Evolutionary conservation across 1,140 invertebrate species (phyloP).

Genomic region (Heliconius eleuchia): DNA sequence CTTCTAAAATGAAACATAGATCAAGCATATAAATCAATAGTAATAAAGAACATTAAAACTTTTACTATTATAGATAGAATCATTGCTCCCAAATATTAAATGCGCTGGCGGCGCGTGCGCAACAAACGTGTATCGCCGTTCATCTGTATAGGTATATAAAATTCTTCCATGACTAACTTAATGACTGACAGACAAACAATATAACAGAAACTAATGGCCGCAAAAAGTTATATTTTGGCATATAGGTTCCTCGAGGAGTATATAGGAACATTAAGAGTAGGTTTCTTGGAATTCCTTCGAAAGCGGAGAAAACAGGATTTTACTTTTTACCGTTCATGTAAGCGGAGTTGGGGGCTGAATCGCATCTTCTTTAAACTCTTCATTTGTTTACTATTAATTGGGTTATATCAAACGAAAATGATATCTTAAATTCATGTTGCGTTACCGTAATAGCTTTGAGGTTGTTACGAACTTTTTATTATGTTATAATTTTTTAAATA

Average conservation of each 20-base stretch:
- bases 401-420: slow-evolving; percentile 55
- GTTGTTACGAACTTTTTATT: slow-evolving; percentile 40
- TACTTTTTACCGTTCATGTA: background rate
- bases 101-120: slow-evolving; percentile 53
- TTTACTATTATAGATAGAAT: slow-evolving; percentile 47
- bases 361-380: slow-evolving; percentile 47
- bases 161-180: too few species aligned
- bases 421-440: slow-evolving; percentile 49
- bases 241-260: too few species aligned
- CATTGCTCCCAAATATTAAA: slow-evolving; percentile 59
- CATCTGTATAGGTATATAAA: slow-evolving; percentile 38
- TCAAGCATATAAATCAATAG: slow-evolving; percentile 28
- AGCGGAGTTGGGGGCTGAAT: background rate
- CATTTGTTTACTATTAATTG: slow-evolving; percentile 39
- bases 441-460: slow-evolving; percentile 65
- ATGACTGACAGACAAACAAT: too few species aligned
- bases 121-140: slow-evolving; percentile 46
- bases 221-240: too few species aligned
- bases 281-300: too few species aligned
- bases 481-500: slow-evolving; percentile 17
- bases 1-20: background rate
- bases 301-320: background rate
- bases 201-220: too few species aligned
- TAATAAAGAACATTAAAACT: slow-evolving; percentile 30
- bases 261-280: too few species aligned